Percentiles rank a stretch among this genome's conserved stretches.
Conservation (phyloP, 2,888 invertebrate species). For the Anarsia innoxiella region DNA sequence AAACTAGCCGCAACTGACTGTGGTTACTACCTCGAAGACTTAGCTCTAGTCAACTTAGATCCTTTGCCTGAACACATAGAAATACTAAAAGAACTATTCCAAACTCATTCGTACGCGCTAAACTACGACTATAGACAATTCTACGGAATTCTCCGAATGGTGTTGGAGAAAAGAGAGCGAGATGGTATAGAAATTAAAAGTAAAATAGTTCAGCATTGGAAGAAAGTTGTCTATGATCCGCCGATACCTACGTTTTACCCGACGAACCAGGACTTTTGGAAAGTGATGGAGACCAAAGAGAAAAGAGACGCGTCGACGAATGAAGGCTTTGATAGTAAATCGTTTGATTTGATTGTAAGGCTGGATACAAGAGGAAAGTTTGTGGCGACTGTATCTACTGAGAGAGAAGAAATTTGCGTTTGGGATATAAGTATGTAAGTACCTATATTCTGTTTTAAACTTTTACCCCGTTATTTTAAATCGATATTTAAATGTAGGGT, state of each 20-base stretch:
- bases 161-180: conserved; percentile 51
- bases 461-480: too few relatives aligned
- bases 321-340: conserved; percentile 62
- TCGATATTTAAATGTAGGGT: too few relatives aligned
- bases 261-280: conserved; percentile 62
- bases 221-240: conserved; percentile 63
- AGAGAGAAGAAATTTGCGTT: conserved; percentile 84
- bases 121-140: conserved; percentile 89
- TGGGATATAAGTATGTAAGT: conserved; percentile 81
- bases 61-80: conserved; percentile 69
- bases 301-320: conserved; percentile 46
- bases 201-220: conserved; percentile 59
- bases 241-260: conserved; percentile 78
- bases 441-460: not conserved
- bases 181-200: conserved; percentile 47
- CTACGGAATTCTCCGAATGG: conserved; percentile 77
- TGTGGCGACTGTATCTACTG: conserved; percentile 84
- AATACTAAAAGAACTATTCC: conserved; percentile 80
- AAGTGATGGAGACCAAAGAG: conserved; percentile 40
- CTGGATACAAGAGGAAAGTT: conserved; percentile 80
- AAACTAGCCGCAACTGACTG: conserved; percentile 87
- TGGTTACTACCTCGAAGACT: conserved; percentile 85
- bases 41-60: conserved; percentile 72
- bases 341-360: conserved; percentile 77
- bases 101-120: conserved; percentile 81